Base-by-base conservation (phyloP, 2,797 vertebrate genomes). In the Gadopsis bispinosus region DNA sequence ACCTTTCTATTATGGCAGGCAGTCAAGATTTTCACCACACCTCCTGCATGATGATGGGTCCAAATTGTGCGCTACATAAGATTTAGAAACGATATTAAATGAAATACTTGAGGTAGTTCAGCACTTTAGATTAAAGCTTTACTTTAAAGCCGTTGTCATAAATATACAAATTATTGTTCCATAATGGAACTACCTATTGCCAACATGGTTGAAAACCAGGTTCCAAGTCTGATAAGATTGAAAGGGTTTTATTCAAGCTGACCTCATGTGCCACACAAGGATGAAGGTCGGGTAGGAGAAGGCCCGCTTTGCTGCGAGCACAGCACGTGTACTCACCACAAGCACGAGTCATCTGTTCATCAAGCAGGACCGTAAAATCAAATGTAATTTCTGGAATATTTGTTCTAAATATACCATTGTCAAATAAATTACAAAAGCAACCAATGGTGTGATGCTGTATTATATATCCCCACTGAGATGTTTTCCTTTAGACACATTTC, bases 371-470 rank as follows among this genome's bases (percentile, higher is more conserved):
- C 59, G 69, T 74, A 59, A 79, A 73, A 85, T 83, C 31, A 61
- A 75, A 75, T 14, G 29, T 47, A 39, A 81, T 83, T 79, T 79
- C 45, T 35, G 61, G 20, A 55, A 69, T 45, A 80, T 75, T 22
- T 62, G 48, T 56, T 82, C 70, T 73, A 74, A 83, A 88, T 72
- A 72, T 69, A 69, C 12, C n/a, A 60, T 64, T 80, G 81, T 83
- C 70, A 75, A 76, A 71, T 19, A 58, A 60, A 83, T 73, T 71
- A 41, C 31, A 58, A 58, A 79, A 72, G 33, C 26, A 82, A 48
- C 54, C 59, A 37, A 16, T 45, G 64, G 41, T 61, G 59, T 16
- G 5, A 43, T 0, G 9, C 61, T 70, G 64, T 7, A 59, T 62
- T 63, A 62, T 65, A 19, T 22, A 50, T 75, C 50, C 80, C 63